Percentiles rank a stretch among this genome's conserved stretches.
phyloP scores from a whole-genome alignment of 1,140 invertebrate genomes.

The Drosophila guanche region DNA sequence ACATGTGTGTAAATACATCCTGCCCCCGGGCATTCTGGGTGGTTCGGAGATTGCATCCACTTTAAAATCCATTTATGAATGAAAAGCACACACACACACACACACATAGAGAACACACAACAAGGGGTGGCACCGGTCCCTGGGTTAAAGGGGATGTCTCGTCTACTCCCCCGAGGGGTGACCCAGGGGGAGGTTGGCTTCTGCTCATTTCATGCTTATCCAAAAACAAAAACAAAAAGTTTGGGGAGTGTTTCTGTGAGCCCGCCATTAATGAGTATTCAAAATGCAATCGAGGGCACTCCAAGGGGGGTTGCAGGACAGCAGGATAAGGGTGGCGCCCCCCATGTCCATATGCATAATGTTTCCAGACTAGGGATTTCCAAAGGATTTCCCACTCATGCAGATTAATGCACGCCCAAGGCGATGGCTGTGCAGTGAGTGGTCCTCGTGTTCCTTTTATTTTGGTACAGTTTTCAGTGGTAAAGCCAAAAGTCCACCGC shows the following conservation, averaged over 20 bases:
- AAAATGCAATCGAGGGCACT: conserved; percentile 67
- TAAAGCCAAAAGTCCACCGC: conserved; percentile 1
- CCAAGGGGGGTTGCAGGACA: conserved; percentile 1
- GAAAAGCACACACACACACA: conserved; percentile 23
- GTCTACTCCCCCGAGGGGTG: conserved; percentile 8
- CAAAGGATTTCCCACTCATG: too few relatives aligned
- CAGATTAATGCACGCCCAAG: not conserved
- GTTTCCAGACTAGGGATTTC: too few relatives aligned
- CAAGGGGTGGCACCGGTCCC: conserved; percentile 28
- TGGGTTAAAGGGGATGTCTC: conserved; percentile 29
- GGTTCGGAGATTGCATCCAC: conserved; percentile 59
- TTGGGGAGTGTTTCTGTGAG: conserved; percentile 19
- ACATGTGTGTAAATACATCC: conserved; percentile 15
- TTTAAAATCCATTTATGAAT: conserved; percentile 80
- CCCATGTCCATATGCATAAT: too few relatives aligned
- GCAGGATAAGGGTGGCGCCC: conserved; percentile 31
- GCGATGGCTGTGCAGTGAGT: conserved; percentile 8
- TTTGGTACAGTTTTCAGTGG: conserved; percentile 6
- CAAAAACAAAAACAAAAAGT: not conserved
- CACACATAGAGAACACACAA: conserved; percentile 1
- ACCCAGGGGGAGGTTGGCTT: conserved; percentile 1
- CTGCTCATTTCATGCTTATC: conserved; percentile 39
- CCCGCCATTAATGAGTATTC: conserved; percentile 70
- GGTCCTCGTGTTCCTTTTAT: not conserved
- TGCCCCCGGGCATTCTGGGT: conserved; percentile 8